These are phyloP conservation scores for Acanthopleura granulata DNA, from an alignment of 2,888 invertebrate species.

Conservation along the genomic window DNA sequence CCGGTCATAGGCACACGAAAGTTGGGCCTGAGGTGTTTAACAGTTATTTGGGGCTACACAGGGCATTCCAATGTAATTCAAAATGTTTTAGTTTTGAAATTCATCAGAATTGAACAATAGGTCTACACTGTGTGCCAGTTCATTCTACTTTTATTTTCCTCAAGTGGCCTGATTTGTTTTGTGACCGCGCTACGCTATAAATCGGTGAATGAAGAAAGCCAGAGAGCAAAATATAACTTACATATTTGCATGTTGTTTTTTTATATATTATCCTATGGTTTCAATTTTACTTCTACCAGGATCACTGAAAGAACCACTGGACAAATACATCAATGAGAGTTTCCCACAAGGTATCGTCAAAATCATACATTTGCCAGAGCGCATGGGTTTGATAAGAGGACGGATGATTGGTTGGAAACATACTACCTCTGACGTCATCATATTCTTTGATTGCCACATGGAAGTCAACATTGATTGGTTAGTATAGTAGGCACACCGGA, in stretches of 20 bases:
- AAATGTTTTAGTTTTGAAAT: too few relatives aligned
- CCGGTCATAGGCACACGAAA: too few relatives aligned
- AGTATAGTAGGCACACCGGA: slow-evolving; percentile 20
- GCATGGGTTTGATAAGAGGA: slow-evolving; percentile 52
- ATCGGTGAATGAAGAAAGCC: too few relatives aligned
- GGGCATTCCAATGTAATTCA: too few relatives aligned
- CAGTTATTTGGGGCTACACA: too few relatives aligned
- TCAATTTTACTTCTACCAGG: background rate
- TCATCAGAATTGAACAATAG: too few relatives aligned
- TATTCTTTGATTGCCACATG: slow-evolving; percentile 62
- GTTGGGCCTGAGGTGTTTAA: too few relatives aligned
- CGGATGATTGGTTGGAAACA: slow-evolving; percentile 50
- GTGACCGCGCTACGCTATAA: too few relatives aligned
- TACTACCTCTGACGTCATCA: slow-evolving; percentile 49
- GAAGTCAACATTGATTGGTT: slow-evolving; percentile 60
- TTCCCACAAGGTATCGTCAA: slow-evolving; percentile 46
- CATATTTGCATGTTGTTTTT: background rate
- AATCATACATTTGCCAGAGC: slow-evolving; percentile 39
- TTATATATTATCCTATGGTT: background rate
- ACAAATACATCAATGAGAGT: slow-evolving; percentile 37
- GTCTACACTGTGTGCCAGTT: too few relatives aligned
- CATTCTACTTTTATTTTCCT: too few relatives aligned
- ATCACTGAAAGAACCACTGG: slow-evolving; percentile 39
- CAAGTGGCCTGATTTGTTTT: too few relatives aligned
- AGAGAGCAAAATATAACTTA: too few relatives aligned